These are phyloP conservation scores for Sarotherodon lohbergeri DNA, from an alignment of 2,113 vertebrate species.

Conservation along the genomic window DNA sequence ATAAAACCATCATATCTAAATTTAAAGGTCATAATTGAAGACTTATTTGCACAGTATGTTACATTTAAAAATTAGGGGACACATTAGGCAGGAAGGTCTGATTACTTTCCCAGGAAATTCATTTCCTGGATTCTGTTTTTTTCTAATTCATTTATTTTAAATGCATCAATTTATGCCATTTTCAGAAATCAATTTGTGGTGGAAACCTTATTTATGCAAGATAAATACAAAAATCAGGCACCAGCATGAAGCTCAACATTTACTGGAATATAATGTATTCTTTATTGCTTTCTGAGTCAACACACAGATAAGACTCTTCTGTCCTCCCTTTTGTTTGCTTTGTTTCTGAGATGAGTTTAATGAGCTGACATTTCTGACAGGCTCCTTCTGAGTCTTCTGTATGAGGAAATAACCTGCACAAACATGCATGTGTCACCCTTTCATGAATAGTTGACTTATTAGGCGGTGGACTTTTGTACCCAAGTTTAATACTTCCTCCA, in stretches of 20 bases:
- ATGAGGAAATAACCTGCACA: accelerated
- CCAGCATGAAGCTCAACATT: neutral
- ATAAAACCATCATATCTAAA: neutral
- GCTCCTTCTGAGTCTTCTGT: neutral
- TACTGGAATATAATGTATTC: neutral
- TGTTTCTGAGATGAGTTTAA: neutral
- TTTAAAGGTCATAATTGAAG: neutral
- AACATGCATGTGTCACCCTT: neutral
- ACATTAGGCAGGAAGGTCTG: neutral
- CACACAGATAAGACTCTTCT: neutral
- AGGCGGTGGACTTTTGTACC: accelerated
- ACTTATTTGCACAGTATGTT: neutral
- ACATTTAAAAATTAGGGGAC: neutral
- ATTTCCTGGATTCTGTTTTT: neutral
- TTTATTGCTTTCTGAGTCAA: neutral
- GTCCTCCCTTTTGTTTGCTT: neutral
- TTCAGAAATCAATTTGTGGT: neutral
- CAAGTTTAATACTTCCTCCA: neutral
- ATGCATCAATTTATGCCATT: neutral
- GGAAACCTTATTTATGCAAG: neutral
- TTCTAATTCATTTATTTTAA: neutral
- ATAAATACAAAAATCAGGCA: neutral
- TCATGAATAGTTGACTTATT: neutral
- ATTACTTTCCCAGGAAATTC: neutral
- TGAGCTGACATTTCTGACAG: neutral